These are phyloP conservation scores for Diaphora mendica DNA, from an alignment of 2,888 invertebrate species.

Conservation along the genomic window DNA sequence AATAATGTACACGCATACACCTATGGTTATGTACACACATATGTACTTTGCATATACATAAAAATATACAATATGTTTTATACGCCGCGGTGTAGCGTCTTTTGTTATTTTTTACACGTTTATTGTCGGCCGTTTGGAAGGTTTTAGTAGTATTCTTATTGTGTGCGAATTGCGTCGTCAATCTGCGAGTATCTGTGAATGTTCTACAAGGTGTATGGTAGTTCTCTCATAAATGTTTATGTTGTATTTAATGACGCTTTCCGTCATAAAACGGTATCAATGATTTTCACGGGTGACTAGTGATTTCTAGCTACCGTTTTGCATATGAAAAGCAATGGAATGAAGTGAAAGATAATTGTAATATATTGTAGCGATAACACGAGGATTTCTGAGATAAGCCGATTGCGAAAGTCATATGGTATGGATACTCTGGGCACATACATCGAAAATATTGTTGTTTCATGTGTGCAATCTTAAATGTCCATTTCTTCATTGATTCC, in stretches of 20 bases:
- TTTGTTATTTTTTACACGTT: constrained; percentile 41
- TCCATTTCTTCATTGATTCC: too few species aligned
- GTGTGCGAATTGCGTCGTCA: constrained; percentile 33
- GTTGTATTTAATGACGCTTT: background rate
- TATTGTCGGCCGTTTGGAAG: constrained; percentile 36
- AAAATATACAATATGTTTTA: constrained; percentile 11
- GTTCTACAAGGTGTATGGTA: constrained; percentile 5
- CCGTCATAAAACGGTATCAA: background rate
- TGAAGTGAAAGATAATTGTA: background rate
- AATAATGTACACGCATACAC: constrained; percentile 10
- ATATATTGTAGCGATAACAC: background rate
- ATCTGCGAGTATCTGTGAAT: constrained; percentile 9
- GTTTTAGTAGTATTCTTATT: constrained; percentile 42
- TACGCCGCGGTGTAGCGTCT: constrained; percentile 17
- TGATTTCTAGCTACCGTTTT: background rate
- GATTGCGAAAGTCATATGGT: background rate
- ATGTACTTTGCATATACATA: background rate
- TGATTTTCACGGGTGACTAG: background rate
- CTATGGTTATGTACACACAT: background rate
- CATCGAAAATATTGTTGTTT: background rate
- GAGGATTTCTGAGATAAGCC: background rate
- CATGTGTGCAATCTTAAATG: background rate
- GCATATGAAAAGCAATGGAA: background rate
- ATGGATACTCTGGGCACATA: background rate
- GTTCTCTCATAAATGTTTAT: constrained; percentile 6